Evolutionary conservation across 1,140 invertebrate species (phyloP).

Genomic region (Danaus melanippus): DNA sequence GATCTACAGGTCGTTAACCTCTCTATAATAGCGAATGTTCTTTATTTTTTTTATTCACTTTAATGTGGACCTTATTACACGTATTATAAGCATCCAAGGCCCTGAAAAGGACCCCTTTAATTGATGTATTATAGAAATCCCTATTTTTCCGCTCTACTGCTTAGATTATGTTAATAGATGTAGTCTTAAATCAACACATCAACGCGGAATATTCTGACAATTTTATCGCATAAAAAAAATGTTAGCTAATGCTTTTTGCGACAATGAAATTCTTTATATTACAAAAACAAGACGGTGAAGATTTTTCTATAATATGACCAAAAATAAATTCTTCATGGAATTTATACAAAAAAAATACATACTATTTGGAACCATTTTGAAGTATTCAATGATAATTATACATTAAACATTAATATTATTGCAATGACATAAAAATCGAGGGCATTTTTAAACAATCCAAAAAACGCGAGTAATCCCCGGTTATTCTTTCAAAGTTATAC

Average conservation of each 20-base stretch:
- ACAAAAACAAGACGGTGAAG: too few relatives aligned
- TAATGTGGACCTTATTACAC: too few relatives aligned
- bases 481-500: slow-evolving; percentile 31
- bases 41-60: too few relatives aligned
- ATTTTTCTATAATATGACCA: too few relatives aligned
- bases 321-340: too few relatives aligned
- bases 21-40: slow-evolving; percentile 2
- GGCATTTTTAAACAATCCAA: slow-evolving; percentile 13
- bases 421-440: slow-evolving; percentile 6
- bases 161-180: slow-evolving; percentile 48
- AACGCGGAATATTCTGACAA: slow-evolving; percentile 3
- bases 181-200: slow-evolving; percentile 38
- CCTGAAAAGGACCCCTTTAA: slow-evolving; percentile 27
- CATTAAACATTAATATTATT: too few relatives aligned
- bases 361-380: too few relatives aligned
- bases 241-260: too few relatives aligned
- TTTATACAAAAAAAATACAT: too few relatives aligned
- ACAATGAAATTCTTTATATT: too few relatives aligned
- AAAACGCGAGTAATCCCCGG: slow-evolving; percentile 34
- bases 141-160: slow-evolving; percentile 41
- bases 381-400: too few relatives aligned
- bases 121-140: slow-evolving; percentile 34
- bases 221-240: too few relatives aligned
- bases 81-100: background rate
- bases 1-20: slow-evolving; percentile 28